phyloP scores from a whole-genome alignment of 2,113 vertebrate genomes.

The Apaloderma vittatum region DNA sequence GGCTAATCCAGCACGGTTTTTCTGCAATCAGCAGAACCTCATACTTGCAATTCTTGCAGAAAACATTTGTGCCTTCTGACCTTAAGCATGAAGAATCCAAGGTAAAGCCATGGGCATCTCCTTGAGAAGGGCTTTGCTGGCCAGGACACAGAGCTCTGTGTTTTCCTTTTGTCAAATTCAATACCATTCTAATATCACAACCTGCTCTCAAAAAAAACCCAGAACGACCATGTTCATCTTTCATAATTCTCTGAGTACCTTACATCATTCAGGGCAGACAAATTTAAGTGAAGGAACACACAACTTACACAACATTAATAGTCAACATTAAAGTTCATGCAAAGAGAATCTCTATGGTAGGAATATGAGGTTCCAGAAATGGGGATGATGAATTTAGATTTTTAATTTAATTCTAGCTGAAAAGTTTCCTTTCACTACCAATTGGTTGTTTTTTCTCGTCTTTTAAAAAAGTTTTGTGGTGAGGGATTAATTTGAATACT shows the following conservation, averaged over 20 bases:
- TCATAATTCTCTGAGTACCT: background rate
- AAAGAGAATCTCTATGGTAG: background rate
- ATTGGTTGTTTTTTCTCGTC: background rate
- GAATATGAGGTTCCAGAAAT: background rate
- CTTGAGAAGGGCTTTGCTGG: background rate
- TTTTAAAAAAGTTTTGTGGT: background rate
- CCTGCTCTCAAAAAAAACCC: background rate
- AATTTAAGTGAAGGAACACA: background rate
- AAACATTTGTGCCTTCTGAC: background rate
- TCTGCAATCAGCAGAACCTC: background rate
- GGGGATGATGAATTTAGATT: background rate
- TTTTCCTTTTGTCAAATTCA: background rate
- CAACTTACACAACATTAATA: background rate
- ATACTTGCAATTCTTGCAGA: background rate
- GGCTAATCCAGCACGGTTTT: background rate
- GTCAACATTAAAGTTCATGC: background rate
- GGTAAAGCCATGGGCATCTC: background rate
- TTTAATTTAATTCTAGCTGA: background rate
- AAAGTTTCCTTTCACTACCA: background rate
- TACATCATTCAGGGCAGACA: background rate
- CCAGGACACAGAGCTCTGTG: background rate
- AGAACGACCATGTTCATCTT: background rate
- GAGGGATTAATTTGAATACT: background rate
- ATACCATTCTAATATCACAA: background rate
- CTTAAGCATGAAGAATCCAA: background rate